Percentiles rank a stretch among this genome's conserved stretches.
Conservation (phyloP, 2,888 invertebrate species). For the Mesorhabditis spiculigera region DNA sequence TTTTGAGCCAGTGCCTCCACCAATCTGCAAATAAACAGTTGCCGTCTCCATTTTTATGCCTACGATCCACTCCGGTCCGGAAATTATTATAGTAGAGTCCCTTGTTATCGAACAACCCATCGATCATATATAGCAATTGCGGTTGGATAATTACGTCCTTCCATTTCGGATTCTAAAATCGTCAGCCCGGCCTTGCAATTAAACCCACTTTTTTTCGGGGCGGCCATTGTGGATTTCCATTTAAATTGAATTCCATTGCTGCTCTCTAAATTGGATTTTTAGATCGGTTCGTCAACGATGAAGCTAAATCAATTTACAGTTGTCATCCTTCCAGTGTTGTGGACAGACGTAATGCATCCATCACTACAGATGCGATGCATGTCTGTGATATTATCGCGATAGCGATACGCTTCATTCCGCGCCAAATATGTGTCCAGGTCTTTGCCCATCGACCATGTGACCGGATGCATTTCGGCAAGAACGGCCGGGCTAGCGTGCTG, state of each 20-base stretch:
- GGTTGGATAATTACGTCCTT: constrained; percentile 1
- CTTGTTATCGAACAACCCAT: not conserved
- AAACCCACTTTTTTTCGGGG: too few relatives aligned
- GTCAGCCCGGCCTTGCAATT: not conserved
- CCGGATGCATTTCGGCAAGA: too few relatives aligned
- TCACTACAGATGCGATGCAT: too few relatives aligned
- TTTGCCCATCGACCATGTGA: too few relatives aligned
- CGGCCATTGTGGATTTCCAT: too few relatives aligned
- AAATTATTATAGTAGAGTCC: not conserved
- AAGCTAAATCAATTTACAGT: not conserved
- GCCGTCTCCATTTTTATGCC: not conserved
- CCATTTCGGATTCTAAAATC: not conserved
- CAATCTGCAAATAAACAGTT: too few relatives aligned
- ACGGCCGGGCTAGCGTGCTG: too few relatives aligned
- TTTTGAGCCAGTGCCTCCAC: too few relatives aligned
- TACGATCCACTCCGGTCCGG: not conserved
- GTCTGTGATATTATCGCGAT: too few relatives aligned
- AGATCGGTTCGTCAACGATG: not conserved
- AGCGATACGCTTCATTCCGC: too few relatives aligned
- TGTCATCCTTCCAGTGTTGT: not conserved
- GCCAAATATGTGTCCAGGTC: too few relatives aligned
- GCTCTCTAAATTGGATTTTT: not conserved
- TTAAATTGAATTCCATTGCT: not conserved
- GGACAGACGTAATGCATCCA: not conserved
- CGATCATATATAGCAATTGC: not conserved